Evolutionary conservation across 2,888 invertebrate species (phyloP), one percentile per base, ranked within the genome.

Genomic region (Drosophila anomalata): DNA sequence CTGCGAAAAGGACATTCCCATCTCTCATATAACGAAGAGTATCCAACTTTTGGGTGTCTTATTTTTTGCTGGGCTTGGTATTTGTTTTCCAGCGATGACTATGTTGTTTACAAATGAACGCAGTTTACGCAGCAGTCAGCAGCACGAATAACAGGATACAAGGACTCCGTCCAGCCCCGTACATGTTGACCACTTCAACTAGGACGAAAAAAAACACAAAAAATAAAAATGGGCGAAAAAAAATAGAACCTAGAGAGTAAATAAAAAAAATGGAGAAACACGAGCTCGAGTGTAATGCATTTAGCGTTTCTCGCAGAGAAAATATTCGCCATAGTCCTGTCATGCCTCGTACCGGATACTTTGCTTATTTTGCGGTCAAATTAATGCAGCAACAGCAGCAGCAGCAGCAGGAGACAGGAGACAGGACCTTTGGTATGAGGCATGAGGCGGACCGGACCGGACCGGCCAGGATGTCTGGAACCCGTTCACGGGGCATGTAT

Each of bases 401-500:
- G 54, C 59, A 61, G 62, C 75, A 65, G 53, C 42, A 33, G 54
- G 17, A 17, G 17, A 17, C 59, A 59, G 59, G 48, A 31, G 54
- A 55, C 52, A 61, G 50, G 58, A 20, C 57, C 44, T n/a, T 33
- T 12, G 33, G 33, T 33, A 33, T 12, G 33, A 33, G 33, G 33
- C 2, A n/a, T n/a, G 6, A 41, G 41, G 41, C 7, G 17, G 41
- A 8, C 33, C 12, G n/a, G 33, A 14, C 39, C 8, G 8, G 50
- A 52, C 46, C 56, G 44, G 41, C 41, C 67, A 57, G 71, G 73
- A 75, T 73, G 83, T 75, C 76, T 75, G 78, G 65, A 72, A 72
- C 78, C 63, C 70, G 59, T 76, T 69, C 72, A 72, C 77, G 80
- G 73, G 82, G 79, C 84, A 86, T 86, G 87, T 78, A 86, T 87